These are phyloP conservation scores for Trichopoda pennipes DNA, from an alignment of 2,888 invertebrate genomes.

Conservation along the genomic window DNA sequence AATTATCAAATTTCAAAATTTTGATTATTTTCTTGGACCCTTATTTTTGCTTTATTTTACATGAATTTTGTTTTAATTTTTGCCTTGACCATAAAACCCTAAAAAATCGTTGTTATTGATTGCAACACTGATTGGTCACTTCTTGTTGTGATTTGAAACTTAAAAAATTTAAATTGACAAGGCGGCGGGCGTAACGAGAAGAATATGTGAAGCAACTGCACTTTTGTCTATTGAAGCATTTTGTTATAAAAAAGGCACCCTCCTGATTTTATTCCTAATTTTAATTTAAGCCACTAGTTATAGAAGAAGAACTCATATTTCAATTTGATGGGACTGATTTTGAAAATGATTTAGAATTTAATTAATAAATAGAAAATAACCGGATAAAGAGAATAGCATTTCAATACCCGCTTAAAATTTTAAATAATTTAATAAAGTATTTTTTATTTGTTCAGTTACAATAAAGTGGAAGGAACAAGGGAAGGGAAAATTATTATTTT, in stretches of 20 bases:
- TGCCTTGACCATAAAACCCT: constrained; percentile 31
- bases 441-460: not conserved
- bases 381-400: not conserved
- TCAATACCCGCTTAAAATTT: constrained; percentile 42
- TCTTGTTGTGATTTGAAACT: constrained; percentile 20
- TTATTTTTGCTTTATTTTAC: not conserved
- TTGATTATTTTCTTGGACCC: constrained; percentile 3
- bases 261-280: not conserved
- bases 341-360: constrained; percentile 27
- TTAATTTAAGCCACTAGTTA: not conserved
- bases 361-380: constrained; percentile 6
- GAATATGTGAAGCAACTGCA: constrained; percentile 3
- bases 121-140: constrained; percentile 18
- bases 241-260: not conserved
- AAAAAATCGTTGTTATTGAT: constrained; percentile 39
- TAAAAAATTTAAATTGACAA: constrained; percentile 49
- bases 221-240: constrained; percentile 16
- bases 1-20: constrained; percentile 7
- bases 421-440: not conserved
- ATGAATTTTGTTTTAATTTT: constrained; percentile 4
- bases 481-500: not conserved
- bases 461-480: not conserved
- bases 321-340: constrained; percentile 45
- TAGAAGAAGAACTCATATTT: constrained; percentile 10
- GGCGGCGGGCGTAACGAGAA: constrained; percentile 53